Conservation (phyloP, 2,113 vertebrate species). For the Eurypyga helias region DNA sequence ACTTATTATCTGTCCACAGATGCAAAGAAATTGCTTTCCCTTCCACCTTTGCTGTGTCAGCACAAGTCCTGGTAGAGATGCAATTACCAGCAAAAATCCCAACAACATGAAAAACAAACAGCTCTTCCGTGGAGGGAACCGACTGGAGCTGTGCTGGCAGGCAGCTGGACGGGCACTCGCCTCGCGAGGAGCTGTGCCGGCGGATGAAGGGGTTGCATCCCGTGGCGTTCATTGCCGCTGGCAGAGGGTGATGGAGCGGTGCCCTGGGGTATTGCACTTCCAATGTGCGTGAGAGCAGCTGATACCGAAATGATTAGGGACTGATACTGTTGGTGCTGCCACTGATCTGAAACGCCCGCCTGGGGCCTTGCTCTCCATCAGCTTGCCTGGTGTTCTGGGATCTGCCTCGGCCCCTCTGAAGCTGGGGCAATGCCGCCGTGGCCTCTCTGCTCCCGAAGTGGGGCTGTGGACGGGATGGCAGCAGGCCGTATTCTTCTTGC, state of each 20-base stretch:
- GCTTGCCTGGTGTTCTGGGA: not conserved
- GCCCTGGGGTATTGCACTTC: not conserved
- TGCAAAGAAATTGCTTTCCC: not conserved
- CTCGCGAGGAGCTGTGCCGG: not conserved
- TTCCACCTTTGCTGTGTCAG: not conserved
- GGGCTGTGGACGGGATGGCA: not conserved
- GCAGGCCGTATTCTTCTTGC: not conserved
- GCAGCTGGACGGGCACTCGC: not conserved
- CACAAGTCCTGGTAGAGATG: not conserved
- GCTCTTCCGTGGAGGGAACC: not conserved
- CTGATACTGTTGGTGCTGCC: not conserved
- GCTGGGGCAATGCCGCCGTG: not conserved
- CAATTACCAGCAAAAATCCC: not conserved
- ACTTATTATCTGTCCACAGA: not conserved
- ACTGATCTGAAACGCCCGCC: not conserved
- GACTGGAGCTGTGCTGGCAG: not conserved
- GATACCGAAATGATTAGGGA: fast-evolving
- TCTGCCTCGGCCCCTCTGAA: not conserved
- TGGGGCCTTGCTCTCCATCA: not conserved
- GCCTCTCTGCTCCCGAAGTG: not conserved
- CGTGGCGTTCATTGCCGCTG: fast-evolving
- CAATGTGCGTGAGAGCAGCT: not conserved
- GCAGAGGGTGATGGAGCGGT: not conserved
- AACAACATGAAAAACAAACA: not conserved
- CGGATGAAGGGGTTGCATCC: not conserved